Base-by-base conservation (phyloP, 23 tunicate species). In the Corella eumyota region DNA sequence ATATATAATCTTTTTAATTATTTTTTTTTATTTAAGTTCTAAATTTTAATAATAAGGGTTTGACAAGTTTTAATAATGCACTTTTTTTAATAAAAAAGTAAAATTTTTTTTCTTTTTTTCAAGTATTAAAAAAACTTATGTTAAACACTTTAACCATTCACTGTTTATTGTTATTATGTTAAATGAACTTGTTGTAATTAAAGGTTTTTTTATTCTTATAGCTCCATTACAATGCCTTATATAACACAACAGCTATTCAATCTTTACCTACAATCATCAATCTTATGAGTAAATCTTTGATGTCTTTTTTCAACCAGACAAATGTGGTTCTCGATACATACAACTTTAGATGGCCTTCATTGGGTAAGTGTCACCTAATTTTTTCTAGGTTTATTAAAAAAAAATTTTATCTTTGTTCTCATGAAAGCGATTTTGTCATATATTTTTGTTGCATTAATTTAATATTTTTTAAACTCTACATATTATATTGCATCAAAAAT, bases 211-310 rank as follows among this genome's bases (percentile, higher is more conserved):
- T 45, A 15, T 31, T 68, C 17, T 54, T 51, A 21, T 75, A 88
- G 88, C 34, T 76, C 13, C 50, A 50, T 6, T 88, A 78, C 65
- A 60, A 53, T 36, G 88, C 87, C 26, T 35, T 88, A 40, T 88
- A 71, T 55, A 88, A 88, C 72, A 67, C 79, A 25, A 46, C 88
- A 25, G 81, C 49, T 0, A 58, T 52, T 5, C 71, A 70, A 49
- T 52, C 81, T 62, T 45, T 88, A 6, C 96, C 96, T 0, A 22
- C 74, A 25, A 83, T 83, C n/a, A 48, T 88, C 46, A 88, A 88
- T 61, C n/a, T 56, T 19, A 37, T 88, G 57, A 80, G 90, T 30
- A 49, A 74, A 20, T 31, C 96, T 0, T 28, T 73, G 40, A 25
- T 79, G 45, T 40, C 61, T 3, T 23, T 44, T 21, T 17, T 72